phyloP scores from a whole-genome alignment of 1,140 invertebrate genomes.

The Druon quercuslanigerum region DNA sequence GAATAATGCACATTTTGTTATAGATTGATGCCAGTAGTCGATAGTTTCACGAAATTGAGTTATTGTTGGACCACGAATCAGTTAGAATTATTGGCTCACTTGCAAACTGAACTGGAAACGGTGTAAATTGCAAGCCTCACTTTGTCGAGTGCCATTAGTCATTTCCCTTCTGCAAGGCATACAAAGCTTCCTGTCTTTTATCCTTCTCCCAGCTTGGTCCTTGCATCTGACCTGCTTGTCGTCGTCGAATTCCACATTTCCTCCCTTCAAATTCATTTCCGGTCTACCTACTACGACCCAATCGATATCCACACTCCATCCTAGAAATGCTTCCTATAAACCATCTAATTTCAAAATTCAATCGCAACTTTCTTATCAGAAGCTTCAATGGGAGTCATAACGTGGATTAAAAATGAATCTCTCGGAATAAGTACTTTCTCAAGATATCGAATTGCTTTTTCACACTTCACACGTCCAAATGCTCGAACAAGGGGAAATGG shows the following conservation, averaged over 20 bases:
- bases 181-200: conserved; percentile 12
- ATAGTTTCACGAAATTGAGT: conserved; percentile 26
- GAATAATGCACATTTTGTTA: not conserved
- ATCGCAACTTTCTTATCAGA: not conserved
- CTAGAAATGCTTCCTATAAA: not conserved
- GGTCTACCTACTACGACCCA: not conserved
- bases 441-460: no score
- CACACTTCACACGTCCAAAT: no score
- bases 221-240: conserved; percentile 21
- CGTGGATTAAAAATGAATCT: not conserved
- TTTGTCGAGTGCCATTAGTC: conserved; percentile 10
- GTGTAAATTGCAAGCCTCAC: conserved; percentile 27
- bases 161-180: not conserved
- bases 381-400: not conserved
- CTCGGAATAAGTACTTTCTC: not conserved
- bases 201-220: conserved; percentile 16
- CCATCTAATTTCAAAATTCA: conserved; percentile 5
- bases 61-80: conserved; percentile 14
- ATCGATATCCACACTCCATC: conserved; percentile 7
- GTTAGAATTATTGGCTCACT: conserved; percentile 26
- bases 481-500: no score
- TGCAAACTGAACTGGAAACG: conserved; percentile 16
- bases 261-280: conserved; percentile 29
- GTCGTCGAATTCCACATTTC: conserved; percentile 23
- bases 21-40: not conserved